Base-by-base conservation (phyloP, 2,113 vertebrate genomes). In the Pseudorasbora parva region DNA sequence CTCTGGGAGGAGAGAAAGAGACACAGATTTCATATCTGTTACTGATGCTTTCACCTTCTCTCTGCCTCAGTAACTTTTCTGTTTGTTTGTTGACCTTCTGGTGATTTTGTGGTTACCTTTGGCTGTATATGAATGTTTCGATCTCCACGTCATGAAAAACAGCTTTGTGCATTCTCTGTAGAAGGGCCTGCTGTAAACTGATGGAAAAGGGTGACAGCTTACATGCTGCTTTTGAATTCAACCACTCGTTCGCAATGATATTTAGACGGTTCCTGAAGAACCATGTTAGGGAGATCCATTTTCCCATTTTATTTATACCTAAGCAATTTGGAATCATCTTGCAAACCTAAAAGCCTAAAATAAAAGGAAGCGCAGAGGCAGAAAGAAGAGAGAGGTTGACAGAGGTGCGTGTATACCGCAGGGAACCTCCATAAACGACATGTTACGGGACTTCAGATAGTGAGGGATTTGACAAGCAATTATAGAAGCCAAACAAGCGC, bases 401-500 rank as follows among this genome's bases (percentile, higher is more conserved):
- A 83, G 85, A 82, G 74, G 73, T 37, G 62, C n/a, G 62, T 74
- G 66, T 78, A 25, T 51, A 66, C 78, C 71, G 57, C 57, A 51
- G 86, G 57, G 78, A 85, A 56, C 21, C 47, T 66, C 25, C 77
- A 66, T 87, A 85, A 85, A 87, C 17, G 73, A 83, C 60, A 66
- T 74, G 73, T 82, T 74, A 59, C 72, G 23, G 75, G 45, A 76
- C 82, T 60, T 78, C 49, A 79, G 82, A 88, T 71, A 69, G 78
- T 59, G 41, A 78, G 60, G 60, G 82, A 86, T 82, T 86, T 88
- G 85, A 88, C 85, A 88, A 86, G 87, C 87, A 88, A 88, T 88
- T 88, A 86, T 72, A 41, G 82, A 56, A 80, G 74, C 60, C 81
- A 82, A 76, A 78, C 64, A 60, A 75, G 87, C 56, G n/a, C 43